Percentiles rank a stretch among this genome's conserved stretches.
Conservation (phyloP, 2,113 vertebrate genomes). For the Donacobius atricapilla region DNA sequence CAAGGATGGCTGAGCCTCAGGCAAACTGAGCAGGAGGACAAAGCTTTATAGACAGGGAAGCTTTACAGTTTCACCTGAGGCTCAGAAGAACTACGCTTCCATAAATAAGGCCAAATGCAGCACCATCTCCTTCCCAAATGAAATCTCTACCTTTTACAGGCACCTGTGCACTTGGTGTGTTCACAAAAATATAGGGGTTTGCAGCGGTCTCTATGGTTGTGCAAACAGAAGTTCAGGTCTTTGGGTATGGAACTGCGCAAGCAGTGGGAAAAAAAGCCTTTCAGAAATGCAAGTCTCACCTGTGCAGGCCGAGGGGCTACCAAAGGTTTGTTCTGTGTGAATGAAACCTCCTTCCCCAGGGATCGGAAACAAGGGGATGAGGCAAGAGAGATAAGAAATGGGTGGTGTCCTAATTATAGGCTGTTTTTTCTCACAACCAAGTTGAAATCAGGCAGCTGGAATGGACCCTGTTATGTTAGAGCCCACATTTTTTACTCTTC, state of each 20-base stretch:
- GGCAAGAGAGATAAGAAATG: background rate
- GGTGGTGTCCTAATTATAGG: background rate
- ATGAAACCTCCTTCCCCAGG: background rate
- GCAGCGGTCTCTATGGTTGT: background rate
- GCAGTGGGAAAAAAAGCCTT: background rate
- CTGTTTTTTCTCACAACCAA: background rate
- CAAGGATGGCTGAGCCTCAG: background rate
- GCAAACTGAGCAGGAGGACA: background rate
- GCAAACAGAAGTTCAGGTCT: background rate
- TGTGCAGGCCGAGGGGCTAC: background rate
- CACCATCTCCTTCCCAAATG: background rate
- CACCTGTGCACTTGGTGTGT: background rate
- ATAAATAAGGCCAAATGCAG: background rate
- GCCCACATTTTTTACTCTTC: background rate
- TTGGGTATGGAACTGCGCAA: background rate
- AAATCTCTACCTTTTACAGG: background rate
- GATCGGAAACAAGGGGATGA: background rate
- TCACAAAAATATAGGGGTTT: background rate
- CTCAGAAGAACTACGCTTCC: background rate
- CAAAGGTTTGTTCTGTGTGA: background rate
- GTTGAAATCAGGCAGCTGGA: background rate
- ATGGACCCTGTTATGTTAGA: background rate
- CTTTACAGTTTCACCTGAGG: background rate
- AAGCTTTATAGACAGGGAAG: background rate
- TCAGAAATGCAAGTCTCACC: background rate